Evolutionary conservation across 2,113 vertebrate genomes (phyloP).

Genomic region (Hymenochirus boettgeri): DNA sequence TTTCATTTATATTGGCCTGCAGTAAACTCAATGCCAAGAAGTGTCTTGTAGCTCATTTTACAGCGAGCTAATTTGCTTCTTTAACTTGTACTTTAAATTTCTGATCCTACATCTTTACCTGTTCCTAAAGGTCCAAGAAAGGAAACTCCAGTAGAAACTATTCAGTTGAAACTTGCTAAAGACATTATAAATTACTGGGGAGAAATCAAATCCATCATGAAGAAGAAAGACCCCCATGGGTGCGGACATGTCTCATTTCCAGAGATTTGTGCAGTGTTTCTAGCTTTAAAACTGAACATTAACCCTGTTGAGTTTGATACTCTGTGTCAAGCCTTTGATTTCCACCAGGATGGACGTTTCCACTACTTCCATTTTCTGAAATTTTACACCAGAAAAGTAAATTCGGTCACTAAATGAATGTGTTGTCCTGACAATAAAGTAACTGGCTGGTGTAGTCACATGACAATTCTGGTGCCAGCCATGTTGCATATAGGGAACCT

Average conservation of each 20-base stretch:
- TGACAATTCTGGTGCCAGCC: too few relatives aligned
- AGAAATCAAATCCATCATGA: conserved; percentile 39
- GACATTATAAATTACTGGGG: conserved; percentile 40
- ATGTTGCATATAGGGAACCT: too few relatives aligned
- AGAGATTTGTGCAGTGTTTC: conserved; percentile 35
- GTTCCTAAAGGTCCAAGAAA: conserved; percentile 4
- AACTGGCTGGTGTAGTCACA: too few relatives aligned
- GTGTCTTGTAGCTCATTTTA: too few relatives aligned
- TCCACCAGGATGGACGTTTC: conserved; percentile 35
- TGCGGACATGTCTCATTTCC: conserved; percentile 35
- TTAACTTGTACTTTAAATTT: too few relatives aligned
- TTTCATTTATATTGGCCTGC: too few relatives aligned
- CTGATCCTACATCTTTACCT: too few relatives aligned
- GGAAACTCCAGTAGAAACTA: conserved; percentile 14
- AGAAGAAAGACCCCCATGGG: conserved; percentile 32
- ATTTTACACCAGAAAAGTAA: conserved; percentile 14
- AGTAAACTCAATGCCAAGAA: too few relatives aligned
- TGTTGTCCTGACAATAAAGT: too few relatives aligned
- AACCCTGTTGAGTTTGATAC: conserved; percentile 31
- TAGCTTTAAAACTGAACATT: conserved; percentile 26
- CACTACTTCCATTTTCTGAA: conserved; percentile 43
- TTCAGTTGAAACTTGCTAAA: conserved; percentile 25
- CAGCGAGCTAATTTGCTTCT: too few relatives aligned
- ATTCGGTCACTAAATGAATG: too few relatives aligned
- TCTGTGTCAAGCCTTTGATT: conserved; percentile 41